phyloP scores from a whole-genome alignment of 2,888 invertebrate species.

The Chromoteleia sp. region DNA sequence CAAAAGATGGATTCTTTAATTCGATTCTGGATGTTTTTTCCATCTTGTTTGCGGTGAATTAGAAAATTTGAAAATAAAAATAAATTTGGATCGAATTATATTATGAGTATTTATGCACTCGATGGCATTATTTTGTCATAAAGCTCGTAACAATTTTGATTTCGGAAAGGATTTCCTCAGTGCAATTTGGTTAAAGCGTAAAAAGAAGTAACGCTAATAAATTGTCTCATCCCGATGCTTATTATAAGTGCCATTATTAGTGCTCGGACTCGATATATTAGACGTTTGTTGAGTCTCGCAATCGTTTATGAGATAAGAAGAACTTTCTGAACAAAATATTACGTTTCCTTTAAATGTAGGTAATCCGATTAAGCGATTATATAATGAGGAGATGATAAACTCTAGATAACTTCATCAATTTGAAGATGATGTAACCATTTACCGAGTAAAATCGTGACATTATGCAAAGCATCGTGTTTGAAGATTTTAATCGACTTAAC shows the following conservation, averaged over 20 bases:
- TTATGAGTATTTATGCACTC: neutral
- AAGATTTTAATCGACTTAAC: conserved; percentile 47
- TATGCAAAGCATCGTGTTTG: conserved; percentile 40
- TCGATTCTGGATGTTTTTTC: neutral
- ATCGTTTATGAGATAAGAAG: conserved; percentile 48
- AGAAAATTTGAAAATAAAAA: neutral
- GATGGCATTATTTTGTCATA: too few relatives aligned
- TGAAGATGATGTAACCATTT: conserved; percentile 55
- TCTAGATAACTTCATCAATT: conserved; percentile 47
- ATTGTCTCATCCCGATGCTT: conserved; percentile 8
- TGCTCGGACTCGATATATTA: conserved; percentile 33
- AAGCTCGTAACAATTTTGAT: too few relatives aligned
- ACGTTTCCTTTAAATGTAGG: conserved; percentile 50
- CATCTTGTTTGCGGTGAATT: too few relatives aligned
- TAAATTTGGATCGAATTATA: neutral
- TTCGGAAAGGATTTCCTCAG: too few relatives aligned
- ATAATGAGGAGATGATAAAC: conserved; percentile 53
- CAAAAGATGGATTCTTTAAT: conserved; percentile 20
- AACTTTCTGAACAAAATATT: conserved; percentile 52
- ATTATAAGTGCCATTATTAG: conserved; percentile 34
- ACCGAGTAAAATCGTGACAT: conserved; percentile 37
- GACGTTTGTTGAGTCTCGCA: conserved; percentile 46
- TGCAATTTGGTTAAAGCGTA: too few relatives aligned
- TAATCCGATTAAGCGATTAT: conserved; percentile 53
- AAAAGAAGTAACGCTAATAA: too few relatives aligned